phyloP scores from a whole-genome alignment of 2,888 invertebrate genomes.

The Tenthredo scrophulariae region DNA sequence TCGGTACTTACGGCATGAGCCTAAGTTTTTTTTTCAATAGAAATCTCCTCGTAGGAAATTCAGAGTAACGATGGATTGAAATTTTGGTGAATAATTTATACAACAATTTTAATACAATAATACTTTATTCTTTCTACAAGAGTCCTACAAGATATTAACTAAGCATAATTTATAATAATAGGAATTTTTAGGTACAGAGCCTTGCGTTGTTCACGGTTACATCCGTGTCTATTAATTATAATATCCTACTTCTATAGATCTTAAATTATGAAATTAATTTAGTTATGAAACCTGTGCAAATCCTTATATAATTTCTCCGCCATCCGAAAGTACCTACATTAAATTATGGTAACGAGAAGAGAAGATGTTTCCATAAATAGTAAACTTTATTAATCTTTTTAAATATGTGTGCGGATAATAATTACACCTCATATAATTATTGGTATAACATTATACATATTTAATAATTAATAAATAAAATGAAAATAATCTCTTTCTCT shows the following conservation, averaged over 20 bases:
- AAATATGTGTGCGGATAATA: neutral
- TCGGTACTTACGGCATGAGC: too few species aligned
- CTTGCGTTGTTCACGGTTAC: constrained; percentile 60
- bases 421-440: constrained; percentile 11
- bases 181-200: constrained; percentile 70
- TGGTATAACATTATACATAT: constrained; percentile 32
- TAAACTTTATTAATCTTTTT: neutral
- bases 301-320: constrained; percentile 27
- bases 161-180: constrained; percentile 69
- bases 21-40: neutral
- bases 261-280: constrained; percentile 58
- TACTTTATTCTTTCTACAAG: constrained; percentile 71
- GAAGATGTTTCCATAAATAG: constrained; percentile 10
- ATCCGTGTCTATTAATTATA: constrained; percentile 58
- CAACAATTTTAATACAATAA: constrained; percentile 67
- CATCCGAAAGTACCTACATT: neutral
- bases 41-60: neutral
- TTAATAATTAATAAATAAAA: constrained; percentile 42
- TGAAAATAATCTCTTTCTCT: constrained; percentile 55
- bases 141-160: constrained; percentile 67
- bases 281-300: constrained; percentile 59
- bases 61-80: neutral
- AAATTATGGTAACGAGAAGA: constrained; percentile 30
- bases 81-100: neutral
- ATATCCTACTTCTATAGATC: constrained; percentile 47